phyloP scores from a whole-genome alignment of 2,113 vertebrate genomes.

The Nothoprocta pentlandii region DNA sequence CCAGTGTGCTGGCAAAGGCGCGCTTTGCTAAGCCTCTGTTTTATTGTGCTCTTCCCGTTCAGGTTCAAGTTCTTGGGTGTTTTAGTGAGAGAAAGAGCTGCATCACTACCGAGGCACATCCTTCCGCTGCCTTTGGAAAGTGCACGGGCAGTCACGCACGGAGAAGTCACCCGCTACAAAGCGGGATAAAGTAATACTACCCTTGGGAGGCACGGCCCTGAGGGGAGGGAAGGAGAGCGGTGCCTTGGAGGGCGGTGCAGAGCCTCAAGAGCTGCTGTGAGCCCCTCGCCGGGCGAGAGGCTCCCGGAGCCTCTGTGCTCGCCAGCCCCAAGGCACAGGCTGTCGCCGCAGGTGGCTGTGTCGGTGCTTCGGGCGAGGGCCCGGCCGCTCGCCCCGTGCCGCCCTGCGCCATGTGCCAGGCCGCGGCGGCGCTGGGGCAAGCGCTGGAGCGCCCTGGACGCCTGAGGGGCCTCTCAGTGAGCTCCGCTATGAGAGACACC shows the following conservation, averaged over 20 bases:
- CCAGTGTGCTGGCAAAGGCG: rapidly evolving
- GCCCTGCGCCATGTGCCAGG: too few relatives aligned
- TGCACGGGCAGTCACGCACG: neutral
- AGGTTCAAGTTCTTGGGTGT: neutral
- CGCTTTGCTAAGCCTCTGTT: neutral
- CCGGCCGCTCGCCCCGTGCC: too few relatives aligned
- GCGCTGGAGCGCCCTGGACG: too few relatives aligned
- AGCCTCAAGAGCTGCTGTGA: too few relatives aligned
- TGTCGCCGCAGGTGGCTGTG: too few relatives aligned
- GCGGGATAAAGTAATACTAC: neutral
- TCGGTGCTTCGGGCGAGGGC: too few relatives aligned
- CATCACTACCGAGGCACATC: neutral
- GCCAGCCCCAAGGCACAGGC: too few relatives aligned
- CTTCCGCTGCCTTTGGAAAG: neutral
- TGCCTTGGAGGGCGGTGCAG: too few relatives aligned
- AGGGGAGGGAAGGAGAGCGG: neutral
- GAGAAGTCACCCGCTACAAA: neutral
- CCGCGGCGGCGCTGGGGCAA: too few relatives aligned
- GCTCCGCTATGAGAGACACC: neutral
- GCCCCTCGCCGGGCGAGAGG: too few relatives aligned
- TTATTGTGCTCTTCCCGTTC: neutral
- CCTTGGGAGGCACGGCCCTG: neutral
- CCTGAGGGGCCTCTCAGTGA: neutral
- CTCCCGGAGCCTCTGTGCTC: too few relatives aligned
- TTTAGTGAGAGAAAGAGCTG: neutral